A percentile compares a stretch with the other conserved stretches of the same genome.
Evolutionary conservation across 2,888 invertebrate genomes (phyloP).

Genomic region (Noctua fimbriata): DNA sequence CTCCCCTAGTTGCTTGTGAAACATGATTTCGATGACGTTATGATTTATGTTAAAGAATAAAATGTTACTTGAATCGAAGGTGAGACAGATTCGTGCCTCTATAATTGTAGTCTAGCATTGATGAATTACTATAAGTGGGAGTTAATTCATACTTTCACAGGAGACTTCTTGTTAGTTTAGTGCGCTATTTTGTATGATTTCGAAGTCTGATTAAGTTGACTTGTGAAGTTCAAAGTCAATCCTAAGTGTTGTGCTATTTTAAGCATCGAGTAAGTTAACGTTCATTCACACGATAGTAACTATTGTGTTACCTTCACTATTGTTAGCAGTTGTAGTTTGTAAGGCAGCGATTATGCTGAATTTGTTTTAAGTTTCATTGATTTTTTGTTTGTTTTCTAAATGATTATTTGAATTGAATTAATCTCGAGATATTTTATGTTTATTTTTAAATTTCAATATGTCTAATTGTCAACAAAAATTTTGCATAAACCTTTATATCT

Average conservation of each 20-base stretch:
- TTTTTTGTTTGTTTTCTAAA: slow-evolving; percentile 26
- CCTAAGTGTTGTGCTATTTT: slow-evolving; percentile 72
- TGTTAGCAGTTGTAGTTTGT: slow-evolving; percentile 64
- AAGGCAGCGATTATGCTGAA: slow-evolving; percentile 44
- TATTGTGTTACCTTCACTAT: slow-evolving; percentile 68
- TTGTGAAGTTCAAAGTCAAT: slow-evolving; percentile 77
- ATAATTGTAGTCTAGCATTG: slow-evolving; percentile 69
- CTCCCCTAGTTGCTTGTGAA: slow-evolving; percentile 79
- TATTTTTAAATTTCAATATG: background rate
- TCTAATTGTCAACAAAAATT: background rate
- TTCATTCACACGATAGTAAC: slow-evolving; percentile 68
- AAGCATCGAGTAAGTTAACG: slow-evolving; percentile 66
- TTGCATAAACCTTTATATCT: background rate
- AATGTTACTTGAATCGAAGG: slow-evolving; percentile 70
- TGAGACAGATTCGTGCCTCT: slow-evolving; percentile 76
- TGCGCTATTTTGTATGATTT: slow-evolving; percentile 68
- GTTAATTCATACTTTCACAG: slow-evolving; percentile 61
- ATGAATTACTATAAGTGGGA: slow-evolving; percentile 68
- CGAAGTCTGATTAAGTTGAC: slow-evolving; percentile 69
- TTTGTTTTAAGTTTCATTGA: slow-evolving; percentile 35
- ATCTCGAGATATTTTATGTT: background rate
- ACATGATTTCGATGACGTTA: slow-evolving; percentile 86
- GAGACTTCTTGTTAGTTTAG: slow-evolving; percentile 45
- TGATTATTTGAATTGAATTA: background rate
- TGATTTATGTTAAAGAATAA: slow-evolving; percentile 83